Base-by-base conservation (phyloP, 1,140 invertebrate genomes). In the Rhizoglyphus robini region DNA sequence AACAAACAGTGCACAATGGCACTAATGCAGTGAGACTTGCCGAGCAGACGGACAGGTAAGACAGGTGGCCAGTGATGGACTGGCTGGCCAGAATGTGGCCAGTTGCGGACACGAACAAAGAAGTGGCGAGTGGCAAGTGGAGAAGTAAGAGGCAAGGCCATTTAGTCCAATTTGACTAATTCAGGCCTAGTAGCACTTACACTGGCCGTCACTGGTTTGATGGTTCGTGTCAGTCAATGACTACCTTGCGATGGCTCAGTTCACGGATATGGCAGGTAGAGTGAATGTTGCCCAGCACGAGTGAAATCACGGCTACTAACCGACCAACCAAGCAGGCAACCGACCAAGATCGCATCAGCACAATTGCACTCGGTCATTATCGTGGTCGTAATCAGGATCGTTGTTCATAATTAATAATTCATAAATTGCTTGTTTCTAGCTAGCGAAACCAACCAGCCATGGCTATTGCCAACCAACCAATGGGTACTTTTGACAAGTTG, bases 391-490 rank as follows among this genome's bases (percentile, higher is more conserved):
- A 41, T 41, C 36, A 41, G 36, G 8, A 41, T 41, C 36, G 36
- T 41, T 8, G 51, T 54, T 54, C 51, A 20, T 54, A 54, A 54
- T 54, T 54, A 54, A 54, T 54, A 54, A 54, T 54, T 54, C 51
- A 54, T 54, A 54, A 54, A 54, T 54, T 27, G 51, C 36, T 41
- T n/a, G n/a, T n/a, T n/a, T n/a, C n/a, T n/a, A n/a, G n/a, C n/a
- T n/a, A n/a, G n/a, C n/a, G n/a, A n/a, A n/a, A n/a, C n/a, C n/a
- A n/a, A n/a, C n/a, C n/a, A n/a, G n/a, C n/a, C n/a, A n/a, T n/a
- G n/a, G n/a, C n/a, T n/a, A n/a, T n/a, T n/a, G n/a, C n/a, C n/a
- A n/a, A n/a, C n/a, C n/a, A n/a, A n/a, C n/a, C n/a, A n/a, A n/a
- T n/a, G n/a, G n/a, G n/a, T n/a, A n/a, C 36, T 18, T 41, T 41